Evolutionary conservation across 2,888 invertebrate species (phyloP), one percentile per base, ranked within the genome.

Genomic region (Erebia ligea): DNA sequence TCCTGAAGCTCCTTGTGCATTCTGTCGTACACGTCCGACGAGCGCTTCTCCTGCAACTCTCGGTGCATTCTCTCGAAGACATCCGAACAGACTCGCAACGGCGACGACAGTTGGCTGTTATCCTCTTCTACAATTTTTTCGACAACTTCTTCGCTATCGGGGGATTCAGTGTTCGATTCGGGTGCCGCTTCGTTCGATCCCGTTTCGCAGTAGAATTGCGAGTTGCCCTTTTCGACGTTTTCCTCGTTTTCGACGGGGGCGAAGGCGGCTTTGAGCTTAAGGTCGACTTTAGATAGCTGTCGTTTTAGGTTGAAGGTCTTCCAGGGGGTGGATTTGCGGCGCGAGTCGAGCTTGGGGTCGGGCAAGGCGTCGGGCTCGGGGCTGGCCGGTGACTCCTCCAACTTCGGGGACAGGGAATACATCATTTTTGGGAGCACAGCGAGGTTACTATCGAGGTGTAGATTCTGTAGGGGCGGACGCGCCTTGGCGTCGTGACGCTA

Each of bases 271-370:
- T 96, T 96, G 73, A 96, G 90, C 86, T 96, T 96, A 80, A 96
- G 92, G 84, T 97, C 96, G 77, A 97, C 97, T 89, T 95, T 96
- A 75, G 96, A 97, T 79, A 97, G 94, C 89, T 97, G 97, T 79
- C 97, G 95, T 88, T 97, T 97, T 73, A 97, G 93, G 86, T 96
- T 96, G 92, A 97, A 97, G 73, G 95, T 95, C 88, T 96, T 97
- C 96, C 97, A 97, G 77, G 95, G 94, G 76, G 95, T 94, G 48
- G 96, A 96, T 80, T 95, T 95, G 78, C 96, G 94, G 74, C 96
- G 88, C 54, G 87, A 80, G 81, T 94, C 94, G 73, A 90, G 89
- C 78, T 86, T 89, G 71, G 75, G 75, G 74, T 81, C 81, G 58
- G 80, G 78, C n/a, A 77, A 74, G 45, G 82, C 82, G 79, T 76